Percentiles rank a stretch among this genome's conserved stretches.
Conservation (phyloP, 1,140 invertebrate species). For the Drosophila lacteicornis region DNA sequence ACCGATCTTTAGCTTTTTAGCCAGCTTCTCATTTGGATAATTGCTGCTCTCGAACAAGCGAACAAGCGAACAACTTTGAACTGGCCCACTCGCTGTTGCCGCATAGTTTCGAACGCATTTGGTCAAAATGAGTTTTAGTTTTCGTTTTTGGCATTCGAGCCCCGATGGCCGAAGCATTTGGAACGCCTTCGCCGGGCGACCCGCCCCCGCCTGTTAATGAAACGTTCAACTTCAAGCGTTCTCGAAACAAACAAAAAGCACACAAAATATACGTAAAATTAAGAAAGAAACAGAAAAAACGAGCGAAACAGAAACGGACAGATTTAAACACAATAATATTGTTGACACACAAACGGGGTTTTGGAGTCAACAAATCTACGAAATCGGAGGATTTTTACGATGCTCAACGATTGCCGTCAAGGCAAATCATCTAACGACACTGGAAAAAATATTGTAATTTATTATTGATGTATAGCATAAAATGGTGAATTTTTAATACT, state of each 20-base stretch:
- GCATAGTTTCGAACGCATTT: slow-evolving; percentile 67
- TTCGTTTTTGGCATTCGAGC: slow-evolving; percentile 66
- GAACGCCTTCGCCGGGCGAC: slow-evolving; percentile 41
- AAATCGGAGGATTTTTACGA: slow-evolving; percentile 69
- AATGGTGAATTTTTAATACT: background rate
- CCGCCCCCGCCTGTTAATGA: slow-evolving; percentile 59
- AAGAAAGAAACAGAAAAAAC: slow-evolving; percentile 25
- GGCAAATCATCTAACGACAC: slow-evolving; percentile 39
- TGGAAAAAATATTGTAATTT: background rate
- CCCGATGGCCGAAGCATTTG: slow-evolving; percentile 55
- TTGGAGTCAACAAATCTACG: slow-evolving; percentile 38
- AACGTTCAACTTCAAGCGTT: slow-evolving; percentile 56
- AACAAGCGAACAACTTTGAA: slow-evolving; percentile 31
- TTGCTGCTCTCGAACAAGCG: slow-evolving; percentile 39
- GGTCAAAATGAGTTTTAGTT: slow-evolving; percentile 79
- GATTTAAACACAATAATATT: slow-evolving; percentile 38
- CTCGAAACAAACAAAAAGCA: slow-evolving; percentile 32
- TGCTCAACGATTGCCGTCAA: slow-evolving; percentile 46
- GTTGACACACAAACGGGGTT: slow-evolving; percentile 51
- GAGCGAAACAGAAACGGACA: slow-evolving; percentile 32
- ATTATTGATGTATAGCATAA: background rate
- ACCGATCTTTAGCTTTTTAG: slow-evolving; percentile 12
- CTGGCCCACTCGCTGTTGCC: slow-evolving; percentile 62
- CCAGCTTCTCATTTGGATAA: slow-evolving; percentile 40
- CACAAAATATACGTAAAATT: slow-evolving; percentile 14